Conservation (phyloP, 2,113 vertebrate species). For the Struthidea cinerea region DNA sequence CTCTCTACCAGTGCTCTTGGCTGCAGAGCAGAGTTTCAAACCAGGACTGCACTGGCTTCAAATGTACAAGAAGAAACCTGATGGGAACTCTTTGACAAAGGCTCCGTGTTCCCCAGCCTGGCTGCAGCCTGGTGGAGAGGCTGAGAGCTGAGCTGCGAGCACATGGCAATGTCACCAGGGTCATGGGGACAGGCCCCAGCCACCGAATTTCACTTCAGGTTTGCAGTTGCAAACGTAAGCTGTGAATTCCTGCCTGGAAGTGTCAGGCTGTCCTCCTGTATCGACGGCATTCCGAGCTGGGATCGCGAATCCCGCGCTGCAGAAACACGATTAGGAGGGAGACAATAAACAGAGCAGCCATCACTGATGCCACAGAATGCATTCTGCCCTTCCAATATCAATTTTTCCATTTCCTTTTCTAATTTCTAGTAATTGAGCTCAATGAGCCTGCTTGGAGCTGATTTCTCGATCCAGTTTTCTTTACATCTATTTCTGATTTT, state of each 20-base stretch:
- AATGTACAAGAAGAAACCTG: background rate
- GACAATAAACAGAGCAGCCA: background rate
- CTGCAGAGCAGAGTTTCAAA: background rate
- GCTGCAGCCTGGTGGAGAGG: background rate
- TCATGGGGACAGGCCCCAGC: background rate
- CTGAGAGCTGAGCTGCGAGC: background rate
- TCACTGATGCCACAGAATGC: background rate
- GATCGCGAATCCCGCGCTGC: background rate
- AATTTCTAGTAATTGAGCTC: conserved; percentile 60
- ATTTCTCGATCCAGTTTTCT: conserved; percentile 42
- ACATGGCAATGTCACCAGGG: background rate
- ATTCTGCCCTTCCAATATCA: background rate
- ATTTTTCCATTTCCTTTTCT: conserved; percentile 54
- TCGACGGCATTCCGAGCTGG: background rate
- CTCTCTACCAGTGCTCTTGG: background rate
- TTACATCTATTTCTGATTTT: conserved; percentile 46
- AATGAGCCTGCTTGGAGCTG: conserved; percentile 41
- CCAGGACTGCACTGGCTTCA: background rate
- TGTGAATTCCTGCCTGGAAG: background rate
- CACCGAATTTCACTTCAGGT: background rate
- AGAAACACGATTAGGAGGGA: background rate
- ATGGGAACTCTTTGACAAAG: background rate
- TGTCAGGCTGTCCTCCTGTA: background rate
- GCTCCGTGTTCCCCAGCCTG: background rate
- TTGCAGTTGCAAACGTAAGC: background rate